Base-by-base conservation (phyloP, 2,888 invertebrate species). In the Netelia fuscicornis region DNA sequence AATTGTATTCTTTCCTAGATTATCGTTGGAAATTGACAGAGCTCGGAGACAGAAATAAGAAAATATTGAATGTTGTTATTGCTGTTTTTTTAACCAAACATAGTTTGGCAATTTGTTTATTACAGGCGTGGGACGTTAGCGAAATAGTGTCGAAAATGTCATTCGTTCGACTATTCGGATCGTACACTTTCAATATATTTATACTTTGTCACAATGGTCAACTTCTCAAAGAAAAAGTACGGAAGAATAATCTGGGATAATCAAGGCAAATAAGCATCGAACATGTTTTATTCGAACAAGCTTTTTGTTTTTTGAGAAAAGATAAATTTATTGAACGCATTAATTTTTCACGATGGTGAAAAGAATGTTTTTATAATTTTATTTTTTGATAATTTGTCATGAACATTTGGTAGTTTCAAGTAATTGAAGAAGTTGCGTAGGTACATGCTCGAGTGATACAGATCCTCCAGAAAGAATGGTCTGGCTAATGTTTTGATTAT, bases 361-460 rank as follows among this genome's bases (percentile, higher is more conserved):
- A 30, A 30, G 5, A 30, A 30, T 5, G 30, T 30, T 30, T 30
- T 30, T 30, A 30, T 30, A 30, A 30, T 2, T 48, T 48, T 48
- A 48, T 13, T 48, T 48, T 48, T 48, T 48, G 2, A 10, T 13
- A 48, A 13, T 48, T 2, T 2, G 13, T 48, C 0, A 48, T 48
- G 3, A 10, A 48, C 1, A 11, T 48, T 48, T 48, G 0, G 48
- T 67, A 90, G 90, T 89, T 89, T 23, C 70, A 86, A 10, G 86
- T 37, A 17, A 76, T 91, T 3, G 90, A 90, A 10, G 78, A 86
- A 65, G 71, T 84, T 10, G 84, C 87, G 2, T 92, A n/a, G n/a
- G n/a, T n/a, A 87, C 58, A 84, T 81, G 82, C 72, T 85, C 37
- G 83, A 88, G 9, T 88, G 88, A 87, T 87, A 88, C 82, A 74